A percentile compares a stretch with the other conserved stretches of the same genome.
Evolutionary conservation across 2,888 invertebrate species (phyloP).

Genomic region (Sarcophaga variegata): DNA sequence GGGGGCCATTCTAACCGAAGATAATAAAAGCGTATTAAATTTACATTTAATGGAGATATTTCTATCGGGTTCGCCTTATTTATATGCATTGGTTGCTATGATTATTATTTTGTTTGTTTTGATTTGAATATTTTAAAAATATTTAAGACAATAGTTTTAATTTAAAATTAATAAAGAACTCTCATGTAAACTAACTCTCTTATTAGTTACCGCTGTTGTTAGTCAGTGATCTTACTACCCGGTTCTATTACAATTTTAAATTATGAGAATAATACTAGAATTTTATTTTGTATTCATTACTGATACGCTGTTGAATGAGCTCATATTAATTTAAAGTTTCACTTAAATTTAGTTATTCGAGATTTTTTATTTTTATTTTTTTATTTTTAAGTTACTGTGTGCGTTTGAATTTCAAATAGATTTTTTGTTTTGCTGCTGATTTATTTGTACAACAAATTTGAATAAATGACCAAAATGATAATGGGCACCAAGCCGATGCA

Average conservation of each 20-base stretch:
- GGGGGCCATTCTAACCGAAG: no score
- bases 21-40: not conserved
- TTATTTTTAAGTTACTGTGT: not conserved
- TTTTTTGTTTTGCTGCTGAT: not conserved
- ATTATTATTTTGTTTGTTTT: no score
- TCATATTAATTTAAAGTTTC: conserved; percentile 43
- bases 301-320: conserved; percentile 14
- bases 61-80: not conserved
- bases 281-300: conserved; percentile 30
- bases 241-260: conserved; percentile 7
- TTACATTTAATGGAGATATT: conserved; percentile 14
- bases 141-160: no score
- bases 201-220: not conserved
- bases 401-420: conserved; percentile 8
- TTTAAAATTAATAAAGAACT: not conserved
- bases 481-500: not conserved
- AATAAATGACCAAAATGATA: conserved; percentile 47
- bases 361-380: no score
- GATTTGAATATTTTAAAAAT: no score
- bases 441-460: conserved; percentile 35
- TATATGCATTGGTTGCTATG: no score
- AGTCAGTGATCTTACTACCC: not conserved
- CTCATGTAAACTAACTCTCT: not conserved
- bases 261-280: conserved; percentile 6
- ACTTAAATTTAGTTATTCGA: conserved; percentile 16